Conservation (phyloP, 2,113 vertebrate genomes). For the Lucifuga dentata region DNA sequence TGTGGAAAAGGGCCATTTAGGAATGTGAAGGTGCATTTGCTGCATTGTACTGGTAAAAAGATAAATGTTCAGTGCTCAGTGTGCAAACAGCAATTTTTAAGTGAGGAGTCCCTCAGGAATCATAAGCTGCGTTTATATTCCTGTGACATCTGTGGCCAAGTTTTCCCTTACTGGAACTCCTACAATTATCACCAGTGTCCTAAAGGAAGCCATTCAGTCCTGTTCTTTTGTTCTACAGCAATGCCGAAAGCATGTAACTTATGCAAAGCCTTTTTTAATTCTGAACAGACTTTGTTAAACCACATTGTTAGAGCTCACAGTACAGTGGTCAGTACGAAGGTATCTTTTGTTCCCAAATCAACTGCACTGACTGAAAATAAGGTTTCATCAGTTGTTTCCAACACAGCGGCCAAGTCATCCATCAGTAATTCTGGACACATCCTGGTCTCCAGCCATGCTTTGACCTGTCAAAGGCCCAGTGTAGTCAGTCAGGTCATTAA, state of each 20-base stretch:
- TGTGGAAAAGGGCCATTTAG: slow-evolving; percentile 71
- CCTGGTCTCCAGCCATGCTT: neutral
- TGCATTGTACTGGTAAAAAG: slow-evolving; percentile 41
- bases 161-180: slow-evolving; percentile 56
- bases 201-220: slow-evolving; percentile 21
- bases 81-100: slow-evolving; percentile 55
- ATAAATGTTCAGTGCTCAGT: slow-evolving; percentile 48
- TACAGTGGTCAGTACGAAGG: slow-evolving; percentile 62
- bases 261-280: slow-evolving; percentile 59
- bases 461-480: slow-evolving; percentile 14
- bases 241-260: slow-evolving; percentile 60
- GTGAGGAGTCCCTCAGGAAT: slow-evolving; percentile 38
- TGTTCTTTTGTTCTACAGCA: slow-evolving; percentile 54
- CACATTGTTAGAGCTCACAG: slow-evolving; percentile 63
- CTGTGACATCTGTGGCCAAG: slow-evolving; percentile 70
- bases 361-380: neutral
- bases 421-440: neutral
- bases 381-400: neutral
- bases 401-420: neutral
- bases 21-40: slow-evolving; percentile 54
- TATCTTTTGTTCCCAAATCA: slow-evolving; percentile 44
- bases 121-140: slow-evolving; percentile 67
- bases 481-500: slow-evolving; percentile 30
- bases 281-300: slow-evolving; percentile 38
- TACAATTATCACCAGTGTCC: slow-evolving; percentile 68